Evolutionary conservation across 2,888 invertebrate species (phyloP), one percentile per base, ranked within the genome.

Genomic region (Barypeithes pellucidus): DNA sequence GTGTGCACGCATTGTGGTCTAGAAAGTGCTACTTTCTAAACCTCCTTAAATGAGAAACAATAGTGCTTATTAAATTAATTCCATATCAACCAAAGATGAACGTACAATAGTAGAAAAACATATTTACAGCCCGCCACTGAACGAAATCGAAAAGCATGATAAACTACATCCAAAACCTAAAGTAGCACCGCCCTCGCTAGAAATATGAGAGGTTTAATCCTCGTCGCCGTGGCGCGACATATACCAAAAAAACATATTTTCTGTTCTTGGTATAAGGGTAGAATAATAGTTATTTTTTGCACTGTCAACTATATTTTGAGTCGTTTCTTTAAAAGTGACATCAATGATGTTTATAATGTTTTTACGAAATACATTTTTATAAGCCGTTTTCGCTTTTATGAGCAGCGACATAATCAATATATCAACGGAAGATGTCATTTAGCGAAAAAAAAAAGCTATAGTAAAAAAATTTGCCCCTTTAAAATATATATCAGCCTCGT

Each of bases 241-340:
- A 29, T 29, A 62, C 47, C 29, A 62, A 62, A 62, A n/a, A 61
- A 43, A 62, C 47, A 62, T 71, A 71, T 65, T 71, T 71, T 65
- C 65, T 65, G 18, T 65, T 41, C 45, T 71, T 65, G 62, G 9
- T 39, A 39, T 41, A 43, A 43, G 22, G 61, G 41, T 47, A 62
- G 62, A 62, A 70, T 70, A 70, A 70, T 63, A 54, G 52, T 20
- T 39, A 52, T 70, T 70, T 69, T 70, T 70, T 70, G 62, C 54
- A 70, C 41, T 33, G 39, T 24, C 54, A 70, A 52, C 52, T 52
- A 52, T 52, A 52, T 52, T 52, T 52, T 24, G n/a, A 52, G 18
- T 52, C 18, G 52, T 52, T 52, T 52, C 24, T 52, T 24, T 11
- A 24, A 24, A 24, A 52, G 24, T 24, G n/a, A 52, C 24, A 24